phyloP scores from a whole-genome alignment of 2,113 vertebrate species.

The Vulpes vulpes region DNA sequence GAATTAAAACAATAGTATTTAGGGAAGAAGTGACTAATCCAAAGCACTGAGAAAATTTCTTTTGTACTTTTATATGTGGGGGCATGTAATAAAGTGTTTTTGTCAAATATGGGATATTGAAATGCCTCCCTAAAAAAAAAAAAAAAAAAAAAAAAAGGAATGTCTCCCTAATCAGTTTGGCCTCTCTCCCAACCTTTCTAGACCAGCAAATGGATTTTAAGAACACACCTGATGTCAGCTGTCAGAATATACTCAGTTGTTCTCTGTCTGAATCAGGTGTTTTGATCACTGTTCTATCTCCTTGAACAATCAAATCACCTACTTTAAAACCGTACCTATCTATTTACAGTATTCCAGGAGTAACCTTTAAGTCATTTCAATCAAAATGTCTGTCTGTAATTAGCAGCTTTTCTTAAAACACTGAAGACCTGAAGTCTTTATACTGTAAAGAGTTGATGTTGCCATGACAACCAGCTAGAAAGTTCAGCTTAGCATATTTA shows the following conservation, averaged over 20 bases:
- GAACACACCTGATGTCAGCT: background rate
- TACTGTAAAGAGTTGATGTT: background rate
- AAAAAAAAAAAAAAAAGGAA: background rate
- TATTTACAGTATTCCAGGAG: conserved; percentile 25
- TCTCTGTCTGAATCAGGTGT: background rate
- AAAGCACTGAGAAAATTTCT: conserved; percentile 28
- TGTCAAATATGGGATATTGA: background rate
- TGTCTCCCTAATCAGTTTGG: background rate
- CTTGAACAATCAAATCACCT: conserved; percentile 8
- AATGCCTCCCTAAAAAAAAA: background rate
- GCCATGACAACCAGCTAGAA: conserved; percentile 17
- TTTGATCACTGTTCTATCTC: conserved; percentile 27
- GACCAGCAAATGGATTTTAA: background rate
- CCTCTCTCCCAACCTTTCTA: background rate
- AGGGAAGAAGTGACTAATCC: background rate
- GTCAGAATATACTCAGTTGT: background rate
- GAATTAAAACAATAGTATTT: conserved; percentile 18
- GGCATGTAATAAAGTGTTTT: background rate
- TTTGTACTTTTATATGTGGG: background rate
- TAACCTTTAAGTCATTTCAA: conserved; percentile 36
- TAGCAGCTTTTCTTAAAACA: conserved; percentile 66
- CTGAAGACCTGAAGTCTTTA: background rate
- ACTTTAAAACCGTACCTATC: conserved; percentile 6
- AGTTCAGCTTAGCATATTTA: conserved; percentile 34
- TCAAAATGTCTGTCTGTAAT: conserved; percentile 46